Evolutionary conservation across 2,113 vertebrate species (phyloP), one percentile per base, ranked within the genome.

Genomic region (Ranitomeya variabilis): DNA sequence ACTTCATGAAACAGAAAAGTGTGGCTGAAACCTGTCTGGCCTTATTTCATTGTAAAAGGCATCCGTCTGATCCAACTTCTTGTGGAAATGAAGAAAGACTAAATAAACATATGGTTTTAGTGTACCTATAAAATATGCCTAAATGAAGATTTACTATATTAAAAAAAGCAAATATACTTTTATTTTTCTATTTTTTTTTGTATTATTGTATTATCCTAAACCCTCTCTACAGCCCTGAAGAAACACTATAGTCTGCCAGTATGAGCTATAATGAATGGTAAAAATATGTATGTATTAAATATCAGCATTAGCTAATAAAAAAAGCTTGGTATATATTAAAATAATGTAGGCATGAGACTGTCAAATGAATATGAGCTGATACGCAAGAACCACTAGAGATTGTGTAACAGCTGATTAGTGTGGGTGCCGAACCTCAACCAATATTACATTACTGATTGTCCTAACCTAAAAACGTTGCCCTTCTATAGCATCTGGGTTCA

Each of bases 1-100:
- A 66, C 77, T 82, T 71, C 87, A 19, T 45, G 31, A 11, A 7
- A 14, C 89, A 2, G 18, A 67, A 87, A 84, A 1, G 19, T n/a
- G 62, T 90, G 87, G 26, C 2, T 23, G 51, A 82, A 37, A 67
- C 15, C 51, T 54, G 59, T 12, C 4, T 86, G 86, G 19, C 11
- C 67, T 59, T 83, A 57, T 81, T 89, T 89, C 71, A 78, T 85
- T 31, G 19, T 67, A 57, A 59, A 67, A 45, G 71, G 12, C 16
- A 26, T 9, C 16, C n/a, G 21, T 18, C 54, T 37, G n/a, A 9
- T 84, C 45, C 64, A 84, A 26, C 64, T 55, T 71, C 66, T 55
- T 55, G n/a, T 69, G 21, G 45, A 23, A 71, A 52, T 67, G 66
- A 51, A 45, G 26, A 64, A 66, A 67, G 37, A 67, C 57, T 67